Evolutionary conservation across 2,113 vertebrate species (phyloP).

Genomic region (Upupa epops): DNA sequence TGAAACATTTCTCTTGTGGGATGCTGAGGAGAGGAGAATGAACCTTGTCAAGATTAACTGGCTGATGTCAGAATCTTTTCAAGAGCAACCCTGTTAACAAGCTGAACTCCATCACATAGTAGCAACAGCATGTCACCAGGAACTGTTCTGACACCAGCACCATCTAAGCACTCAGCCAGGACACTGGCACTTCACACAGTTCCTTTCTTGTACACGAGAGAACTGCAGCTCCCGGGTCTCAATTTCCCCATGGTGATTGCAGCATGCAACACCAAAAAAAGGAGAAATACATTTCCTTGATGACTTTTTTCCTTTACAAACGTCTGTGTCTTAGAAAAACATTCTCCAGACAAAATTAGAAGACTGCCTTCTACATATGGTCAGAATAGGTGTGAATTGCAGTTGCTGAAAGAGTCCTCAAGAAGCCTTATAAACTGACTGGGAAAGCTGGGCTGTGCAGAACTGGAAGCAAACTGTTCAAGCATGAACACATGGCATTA

Average conservation of each 20-base stretch:
- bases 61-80: constrained; percentile 50
- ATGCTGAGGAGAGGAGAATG: constrained; percentile 11
- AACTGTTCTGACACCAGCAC: constrained; percentile 35
- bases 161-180: neutral
- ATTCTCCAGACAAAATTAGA: neutral
- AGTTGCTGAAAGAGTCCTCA: neutral
- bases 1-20: neutral
- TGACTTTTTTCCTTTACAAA: neutral
- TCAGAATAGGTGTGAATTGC: neutral
- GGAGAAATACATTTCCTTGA: neutral
- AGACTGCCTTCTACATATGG: neutral
- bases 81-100: neutral
- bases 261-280: neutral
- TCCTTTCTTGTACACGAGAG: neutral
- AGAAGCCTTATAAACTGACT: neutral
- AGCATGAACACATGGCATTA: neutral
- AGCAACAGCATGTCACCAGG: neutral
- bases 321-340: neutral
- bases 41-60: constrained; percentile 51
- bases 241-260: neutral
- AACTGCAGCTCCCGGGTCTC: neutral
- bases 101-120: constrained; percentile 16
- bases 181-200: neutral
- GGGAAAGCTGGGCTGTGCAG: neutral
- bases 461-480: constrained; percentile 10